phyloP scores from a whole-genome alignment of 1,140 invertebrate genomes.

The Brachionus paranguensis region DNA sequence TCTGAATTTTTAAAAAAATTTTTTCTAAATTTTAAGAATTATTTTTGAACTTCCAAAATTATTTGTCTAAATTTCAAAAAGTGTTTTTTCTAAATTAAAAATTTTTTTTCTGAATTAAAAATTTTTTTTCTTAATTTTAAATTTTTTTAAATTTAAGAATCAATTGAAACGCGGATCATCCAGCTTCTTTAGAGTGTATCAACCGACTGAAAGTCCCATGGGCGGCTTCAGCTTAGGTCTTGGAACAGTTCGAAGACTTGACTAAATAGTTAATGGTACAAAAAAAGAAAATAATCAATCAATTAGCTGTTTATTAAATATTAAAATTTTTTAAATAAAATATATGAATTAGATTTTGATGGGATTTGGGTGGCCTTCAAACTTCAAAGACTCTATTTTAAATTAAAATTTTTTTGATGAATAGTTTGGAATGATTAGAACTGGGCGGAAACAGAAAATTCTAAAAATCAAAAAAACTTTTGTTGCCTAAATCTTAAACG shows the following conservation, averaged over 20 bases:
- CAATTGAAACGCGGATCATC: slow-evolving; percentile 31
- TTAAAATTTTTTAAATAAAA: background rate
- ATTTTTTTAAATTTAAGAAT: background rate
- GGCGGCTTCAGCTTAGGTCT: slow-evolving; percentile 15
- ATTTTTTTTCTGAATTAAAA: background rate
- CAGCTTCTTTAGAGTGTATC: slow-evolving; percentile 16
- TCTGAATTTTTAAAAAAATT: no score
- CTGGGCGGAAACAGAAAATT: background rate
- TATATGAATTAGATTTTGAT: background rate
- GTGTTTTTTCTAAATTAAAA: background rate
- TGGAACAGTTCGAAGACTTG: background rate
- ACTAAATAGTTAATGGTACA: background rate
- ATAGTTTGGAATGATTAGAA: background rate
- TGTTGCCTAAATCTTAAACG: background rate
- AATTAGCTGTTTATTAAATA: background rate
- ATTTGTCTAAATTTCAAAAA: background rate
- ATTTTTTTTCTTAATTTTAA: no score
- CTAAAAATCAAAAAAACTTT: background rate
- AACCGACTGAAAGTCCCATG: background rate
- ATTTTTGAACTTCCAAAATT: background rate
- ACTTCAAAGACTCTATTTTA: background rate
- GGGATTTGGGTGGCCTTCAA: background rate
- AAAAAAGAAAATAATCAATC: background rate
- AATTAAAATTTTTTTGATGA: background rate
- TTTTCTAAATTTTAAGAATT: no score